Evolutionary conservation across 2,113 vertebrate species (phyloP), one percentile per base, ranked within the genome.

Genomic region (Hyaena hyaena): DNA sequence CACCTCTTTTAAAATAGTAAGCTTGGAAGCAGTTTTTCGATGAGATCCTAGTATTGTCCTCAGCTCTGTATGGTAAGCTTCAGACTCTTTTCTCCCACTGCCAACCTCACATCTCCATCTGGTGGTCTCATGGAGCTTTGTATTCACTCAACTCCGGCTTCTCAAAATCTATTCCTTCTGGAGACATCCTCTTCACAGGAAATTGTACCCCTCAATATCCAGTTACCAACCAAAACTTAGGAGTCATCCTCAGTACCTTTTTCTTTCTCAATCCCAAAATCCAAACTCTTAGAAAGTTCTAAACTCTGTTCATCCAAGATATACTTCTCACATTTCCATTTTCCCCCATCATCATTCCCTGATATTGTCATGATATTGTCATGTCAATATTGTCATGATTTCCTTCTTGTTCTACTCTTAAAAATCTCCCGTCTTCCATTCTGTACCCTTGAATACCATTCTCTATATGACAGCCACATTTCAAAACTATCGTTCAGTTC

Each of bases 51-150:
- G 11, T 10, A 6, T 24, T 45, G 17, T 24, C 31, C 24, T 71
- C 0, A 0, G 4, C 4, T 28, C 24, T 24, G 31, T 0, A 0
- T 3, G 2, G 1, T 17, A 61, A 39, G 33, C 45, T 24, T 43
- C 77, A 33, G 39, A 19, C 7, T 50, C 28, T 19, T 65, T 65
- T 87, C 63, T 61, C 31, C 26, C 9, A 7, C 0, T 17, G 7
- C 7, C n/a, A 24, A 21, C 26, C 26, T 77, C 7, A 3, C 6
- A 7, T 66, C 66, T 91, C 45, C 68, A 33, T 6, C 14, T 2
- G 10, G 26, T 6, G 45, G 11, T 53, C 12, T 86, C 48, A 45
- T 28, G 10, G 4, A 39, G 2, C 8, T 17, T 65, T 24, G 39
- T 15, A 50, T 12, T 90, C 31, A 10, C 10, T 68, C 17, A 50